phyloP scores from a whole-genome alignment of 2,888 invertebrate genomes.

The Cerceris rybyensis region DNA sequence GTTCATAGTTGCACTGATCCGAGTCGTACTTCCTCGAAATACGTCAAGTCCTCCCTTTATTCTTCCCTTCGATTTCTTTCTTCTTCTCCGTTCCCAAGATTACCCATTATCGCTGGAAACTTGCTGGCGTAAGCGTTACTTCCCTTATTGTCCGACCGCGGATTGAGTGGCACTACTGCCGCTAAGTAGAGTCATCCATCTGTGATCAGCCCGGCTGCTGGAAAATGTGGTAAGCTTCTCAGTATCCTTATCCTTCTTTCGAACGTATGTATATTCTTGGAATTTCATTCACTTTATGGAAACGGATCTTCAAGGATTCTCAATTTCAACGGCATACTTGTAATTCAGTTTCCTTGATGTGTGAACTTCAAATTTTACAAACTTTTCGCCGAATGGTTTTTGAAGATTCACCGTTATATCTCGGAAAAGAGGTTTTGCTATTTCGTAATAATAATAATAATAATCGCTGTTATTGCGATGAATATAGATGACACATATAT shows the following conservation, averaged over 20 bases:
- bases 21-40: neutral
- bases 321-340: too few species aligned
- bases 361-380: too few species aligned
- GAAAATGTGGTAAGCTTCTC: constrained; percentile 5
- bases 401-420: too few species aligned
- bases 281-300: neutral
- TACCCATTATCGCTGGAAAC: constrained; percentile 51
- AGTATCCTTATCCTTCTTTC: constrained; percentile 7
- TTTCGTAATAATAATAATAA: too few species aligned
- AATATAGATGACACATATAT: too few species aligned
- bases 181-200: constrained; percentile 58
- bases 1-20: too few species aligned
- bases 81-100: constrained; percentile 46
- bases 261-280: neutral
- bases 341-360: too few species aligned
- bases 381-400: too few species aligned
- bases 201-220: constrained; percentile 40
- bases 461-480: too few species aligned
- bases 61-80: constrained; percentile 34
- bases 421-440: too few species aligned
- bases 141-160: constrained; percentile 58
- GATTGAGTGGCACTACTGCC: constrained; percentile 63
- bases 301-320: too few species aligned
- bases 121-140: constrained; percentile 64
- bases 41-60: neutral